Evolutionary conservation across 2,113 vertebrate genomes (phyloP).

Genomic region (Galemys pyrenaicus): DNA sequence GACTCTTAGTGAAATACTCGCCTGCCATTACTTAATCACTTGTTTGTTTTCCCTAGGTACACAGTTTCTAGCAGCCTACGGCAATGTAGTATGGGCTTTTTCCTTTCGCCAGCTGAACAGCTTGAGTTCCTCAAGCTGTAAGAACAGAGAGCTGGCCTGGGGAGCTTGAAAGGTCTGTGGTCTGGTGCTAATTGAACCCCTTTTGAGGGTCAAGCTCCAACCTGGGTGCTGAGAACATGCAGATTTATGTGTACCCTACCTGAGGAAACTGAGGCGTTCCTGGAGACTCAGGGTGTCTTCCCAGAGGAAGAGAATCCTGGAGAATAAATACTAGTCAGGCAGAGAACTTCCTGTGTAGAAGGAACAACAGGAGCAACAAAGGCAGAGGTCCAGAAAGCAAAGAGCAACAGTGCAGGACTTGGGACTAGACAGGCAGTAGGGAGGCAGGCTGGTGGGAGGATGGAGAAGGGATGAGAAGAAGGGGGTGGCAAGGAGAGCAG

Average conservation of each 20-base stretch:
- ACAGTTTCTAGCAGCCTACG: conserved; percentile 72
- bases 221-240: fast-evolving
- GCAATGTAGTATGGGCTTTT: conserved; percentile 66
- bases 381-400: neutral
- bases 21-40: conserved; percentile 84
- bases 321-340: neutral
- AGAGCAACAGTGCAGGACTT: too few relatives aligned
- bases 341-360: neutral
- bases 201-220: neutral
- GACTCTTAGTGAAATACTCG: conserved; percentile 84
- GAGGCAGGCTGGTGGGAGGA: neutral
- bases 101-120: conserved; percentile 62
- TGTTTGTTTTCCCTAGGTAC: conserved; percentile 85
- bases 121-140: conserved; percentile 50
- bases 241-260: too few relatives aligned
- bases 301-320: neutral
- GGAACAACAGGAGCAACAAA: neutral
- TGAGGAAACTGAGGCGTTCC: neutral
- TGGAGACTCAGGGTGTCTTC: neutral
- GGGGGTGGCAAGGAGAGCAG: fast-evolving
- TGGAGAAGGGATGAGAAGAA: neutral
- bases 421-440: neutral
- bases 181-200: neutral
- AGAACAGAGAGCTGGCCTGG: neutral
- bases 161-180: neutral